Conservation (phyloP, 2,797 vertebrate genomes). For the Ara ararauna region DNA sequence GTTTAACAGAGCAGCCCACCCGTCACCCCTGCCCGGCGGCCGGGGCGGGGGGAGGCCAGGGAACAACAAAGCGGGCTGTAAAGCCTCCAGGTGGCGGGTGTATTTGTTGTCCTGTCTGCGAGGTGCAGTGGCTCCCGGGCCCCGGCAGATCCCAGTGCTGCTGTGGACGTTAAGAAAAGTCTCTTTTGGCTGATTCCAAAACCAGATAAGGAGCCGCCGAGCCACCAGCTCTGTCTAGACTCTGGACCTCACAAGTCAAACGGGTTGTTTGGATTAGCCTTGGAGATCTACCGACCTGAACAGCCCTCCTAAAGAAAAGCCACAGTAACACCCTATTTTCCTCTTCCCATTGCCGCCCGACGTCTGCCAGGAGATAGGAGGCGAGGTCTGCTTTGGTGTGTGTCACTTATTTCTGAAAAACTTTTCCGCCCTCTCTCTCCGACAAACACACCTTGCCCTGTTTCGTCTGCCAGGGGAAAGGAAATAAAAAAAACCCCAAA, state of each 20-base stretch:
- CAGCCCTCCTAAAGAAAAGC: conserved; percentile 71
- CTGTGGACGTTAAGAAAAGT: conserved; percentile 76
- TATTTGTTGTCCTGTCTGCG: conserved; percentile 78
- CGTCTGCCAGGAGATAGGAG: conserved; percentile 13
- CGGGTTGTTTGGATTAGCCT: conserved; percentile 85
- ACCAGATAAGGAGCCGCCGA: conserved; percentile 85
- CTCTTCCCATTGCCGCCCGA: conserved; percentile 48
- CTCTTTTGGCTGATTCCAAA: conserved; percentile 83
- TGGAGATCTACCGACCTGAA: conserved; percentile 82
- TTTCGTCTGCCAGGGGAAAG: background rate
- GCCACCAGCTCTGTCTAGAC: conserved; percentile 86
- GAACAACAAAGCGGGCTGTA: conserved; percentile 74
- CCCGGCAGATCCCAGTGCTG: conserved; percentile 68
- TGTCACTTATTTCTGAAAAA: background rate
- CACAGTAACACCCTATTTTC: conserved; percentile 74
- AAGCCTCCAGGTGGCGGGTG: conserved; percentile 77
- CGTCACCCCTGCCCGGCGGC: background rate
- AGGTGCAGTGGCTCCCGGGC: conserved; percentile 71
- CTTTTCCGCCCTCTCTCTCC: background rate
- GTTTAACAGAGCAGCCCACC: background rate
- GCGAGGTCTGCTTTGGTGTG: conserved; percentile 13
- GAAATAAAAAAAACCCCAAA: no score
- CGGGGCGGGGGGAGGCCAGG: background rate
- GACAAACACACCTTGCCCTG: background rate
- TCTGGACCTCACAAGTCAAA: conserved; percentile 85